Evolutionary conservation across 2,888 invertebrate genomes (phyloP).

Genomic region (Limnephilus lunatus): DNA sequence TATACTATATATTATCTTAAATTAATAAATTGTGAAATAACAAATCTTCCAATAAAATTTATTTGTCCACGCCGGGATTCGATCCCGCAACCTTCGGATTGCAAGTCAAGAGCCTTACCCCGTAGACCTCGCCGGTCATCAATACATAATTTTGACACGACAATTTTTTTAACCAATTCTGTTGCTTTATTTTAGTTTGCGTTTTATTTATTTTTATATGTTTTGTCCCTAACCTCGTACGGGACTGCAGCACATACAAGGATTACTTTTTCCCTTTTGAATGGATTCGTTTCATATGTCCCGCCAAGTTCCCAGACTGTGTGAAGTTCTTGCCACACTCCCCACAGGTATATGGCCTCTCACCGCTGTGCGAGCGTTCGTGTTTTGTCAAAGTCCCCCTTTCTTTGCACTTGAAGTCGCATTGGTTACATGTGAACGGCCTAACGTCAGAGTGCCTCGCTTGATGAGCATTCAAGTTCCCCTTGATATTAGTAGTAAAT

Average conservation of each 20-base stretch:
- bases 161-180: no score
- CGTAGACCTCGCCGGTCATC: no score
- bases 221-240: no score
- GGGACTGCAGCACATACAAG: not conserved
- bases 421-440: not conserved
- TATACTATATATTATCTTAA: no score
- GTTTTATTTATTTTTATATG: no score
- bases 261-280: not conserved
- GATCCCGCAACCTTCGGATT: no score
- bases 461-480: not conserved
- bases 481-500: not conserved
- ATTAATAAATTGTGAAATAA: no score
- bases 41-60: no score
- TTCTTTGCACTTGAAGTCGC: not conserved
- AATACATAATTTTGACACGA: no score
- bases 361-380: not conserved
- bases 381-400: not conserved
- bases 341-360: not conserved
- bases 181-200: no score
- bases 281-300: not conserved
- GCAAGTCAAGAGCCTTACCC: no score
- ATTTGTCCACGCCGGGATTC: no score
- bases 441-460: not conserved
- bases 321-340: not conserved
- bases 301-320: not conserved